Evolutionary conservation across 64 coral and sea anemone species (phyloP), one percentile per base, ranked within the genome.

Genomic region (Pocillopora damicornis): DNA sequence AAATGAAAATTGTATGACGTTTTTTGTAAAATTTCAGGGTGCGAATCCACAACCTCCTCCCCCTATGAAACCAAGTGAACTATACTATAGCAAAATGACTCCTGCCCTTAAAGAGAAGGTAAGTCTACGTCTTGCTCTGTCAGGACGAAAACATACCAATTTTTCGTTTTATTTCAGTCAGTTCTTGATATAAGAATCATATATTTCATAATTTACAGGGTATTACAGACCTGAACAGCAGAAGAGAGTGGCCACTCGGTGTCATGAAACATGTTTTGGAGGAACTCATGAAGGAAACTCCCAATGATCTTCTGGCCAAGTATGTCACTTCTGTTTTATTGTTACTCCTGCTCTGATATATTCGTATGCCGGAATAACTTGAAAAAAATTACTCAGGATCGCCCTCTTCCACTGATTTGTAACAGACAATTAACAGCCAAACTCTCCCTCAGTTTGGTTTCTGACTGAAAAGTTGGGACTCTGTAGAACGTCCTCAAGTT

Each of bases 31-130:
- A 12, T 86, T 78, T 17, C 36, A 97, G 94, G 93, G 97, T 45
- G 78, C 86, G 9, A 95, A 95, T 82, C 93, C 84, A 20, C 78
- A 90, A n/a, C 91, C 93, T n/a, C 88, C 88, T 18, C 93, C 86
- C 23, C 97, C 97, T 0, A 93, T 93, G 77, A 90, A 92, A 62
- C 97, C 97, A 77, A 99, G 93, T 92, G 97, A 99, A 76, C 86
- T 99, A 79, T 99, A 95, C 75, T 99, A 99, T 69, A 99, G 85
- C 65, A 99, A 93, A 86, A 88, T 99, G 89, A 99, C 97, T 56
- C 97, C 97, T 45, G 93, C 93, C 6, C 88, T 99, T 14, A 99
- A 99, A 73, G 97, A 95, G 76, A 99, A 99, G 93, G 97, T 99
- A 87, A 45, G 34, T 30, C 13, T 26, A 2, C 5, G 7, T 30